Evolutionary conservation across 2,888 invertebrate genomes (phyloP), one percentile per base, ranked within the genome.

Genomic region (Agrotis segetum): DNA sequence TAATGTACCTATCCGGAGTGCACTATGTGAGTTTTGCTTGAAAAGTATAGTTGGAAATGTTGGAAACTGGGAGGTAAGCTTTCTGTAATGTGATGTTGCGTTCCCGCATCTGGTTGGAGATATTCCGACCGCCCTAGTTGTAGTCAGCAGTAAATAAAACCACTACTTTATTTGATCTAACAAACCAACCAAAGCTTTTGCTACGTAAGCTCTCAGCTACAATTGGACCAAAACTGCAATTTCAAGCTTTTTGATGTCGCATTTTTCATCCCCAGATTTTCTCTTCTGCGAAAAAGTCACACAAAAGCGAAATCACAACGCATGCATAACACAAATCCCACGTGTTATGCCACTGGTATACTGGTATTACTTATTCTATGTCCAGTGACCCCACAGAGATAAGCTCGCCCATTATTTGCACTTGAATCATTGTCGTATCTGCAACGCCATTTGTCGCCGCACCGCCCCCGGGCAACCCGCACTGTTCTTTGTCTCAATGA

Each of bases 371-470:
- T 77, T 79, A 85, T 83, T 84, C 82, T 68, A 74, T 83, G 90
- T 82, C 81, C 87, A 83, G 74, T 75, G 88, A 88, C 86, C 88
- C 82, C 71, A 55, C 65, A 58, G 53, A 87, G 89, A 91, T 91
- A 92, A 90, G 90, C 88, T 70, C 75, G 79, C 77, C 87, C 89
- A 91, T 92, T 93, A 93, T 92, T 91, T 92, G 91, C 90, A 89
- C 90, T 92, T 90, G 90, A 90, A 90, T 90, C 90, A 90, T 89
- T 89, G 87, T 82, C 87, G 84, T 88, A 89, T 89, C 88, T 89
- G 81, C 84, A 83, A 71, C 83, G 88, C 90, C 90, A 91, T 92
- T 90, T 89, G 89, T 90, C 89, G 81, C 75, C 77, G 74, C 84
- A 76, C 74, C 75, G 82, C 78, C 79, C 74, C 71, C 71, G 74